Base-by-base conservation (phyloP, 2,888 invertebrate species). In the Scotopteryx bipunctaria region DNA sequence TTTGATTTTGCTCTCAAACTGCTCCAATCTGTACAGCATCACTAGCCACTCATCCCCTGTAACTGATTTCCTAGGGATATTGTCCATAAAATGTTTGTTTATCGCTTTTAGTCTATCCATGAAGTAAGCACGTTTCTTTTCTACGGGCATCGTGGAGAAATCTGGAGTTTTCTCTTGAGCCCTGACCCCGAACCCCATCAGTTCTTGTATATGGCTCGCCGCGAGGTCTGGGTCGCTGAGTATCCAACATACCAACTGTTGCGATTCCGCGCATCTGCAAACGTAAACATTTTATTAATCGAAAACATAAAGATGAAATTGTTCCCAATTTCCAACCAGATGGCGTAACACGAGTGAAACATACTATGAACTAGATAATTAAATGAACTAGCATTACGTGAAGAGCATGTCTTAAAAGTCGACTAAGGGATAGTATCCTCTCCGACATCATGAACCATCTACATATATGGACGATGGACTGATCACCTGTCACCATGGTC, bases 1-100 rank as follows among this genome's bases (percentile, higher is more conserved):
- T 50, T 76, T 84, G 1, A 90, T 49, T 31, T 76, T 83, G 0
- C 65, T 69, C 11, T 89, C 89, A 0, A 81, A 62, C 23, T 84
- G 78, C 52, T 91, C 89, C 23, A 90, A 29, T 29, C 76, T 79
- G 25, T 83, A 87, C 2, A 91, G 33, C 71, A 87, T 79, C 0
- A 88, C 81, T 0, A 91, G 37, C 91, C 90, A 91, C 9, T 91
- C 89, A 48, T 89, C 87, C 0, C 84, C 85, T 0, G 81, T 76
- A 0, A 89, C 47, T 0, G 66, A 72, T 8, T 78, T 78, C 53
- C 83, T 87, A 0, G 89, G 85, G 8, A 91, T 61, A 0, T 78
- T 78, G n/a, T 78, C 73, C 78, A 90, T 83, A 42, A 85, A 90
- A 1, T 71, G 62, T 19, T 69, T 75, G 41, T 89, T 90, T 59